Conservation (phyloP, 2,797 vertebrate genomes). For the Synaphobranchus kaupii region DNA sequence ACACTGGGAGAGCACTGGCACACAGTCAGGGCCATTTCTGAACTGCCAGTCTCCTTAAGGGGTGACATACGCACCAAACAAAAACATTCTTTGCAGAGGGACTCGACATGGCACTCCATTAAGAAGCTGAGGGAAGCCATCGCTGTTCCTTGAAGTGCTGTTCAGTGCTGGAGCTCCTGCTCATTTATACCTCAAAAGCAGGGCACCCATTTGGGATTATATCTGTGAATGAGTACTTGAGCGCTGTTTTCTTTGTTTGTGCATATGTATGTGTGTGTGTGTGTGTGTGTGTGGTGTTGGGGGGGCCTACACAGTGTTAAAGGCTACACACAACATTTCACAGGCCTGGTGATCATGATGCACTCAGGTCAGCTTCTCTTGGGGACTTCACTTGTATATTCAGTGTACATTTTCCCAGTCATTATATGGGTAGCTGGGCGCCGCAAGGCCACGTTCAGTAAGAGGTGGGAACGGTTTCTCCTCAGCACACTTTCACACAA, state of each 20-base stretch:
- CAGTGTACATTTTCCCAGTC: background rate
- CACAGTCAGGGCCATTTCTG: background rate
- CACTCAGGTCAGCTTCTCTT: background rate
- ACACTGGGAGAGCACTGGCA: background rate
- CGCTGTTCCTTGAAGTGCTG: background rate
- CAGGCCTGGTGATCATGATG: background rate
- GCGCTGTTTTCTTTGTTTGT: background rate
- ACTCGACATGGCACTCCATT: background rate
- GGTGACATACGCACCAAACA: background rate
- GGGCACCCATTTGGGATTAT: background rate
- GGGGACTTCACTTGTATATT: background rate
- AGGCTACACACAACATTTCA: background rate
- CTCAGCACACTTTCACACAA: background rate
- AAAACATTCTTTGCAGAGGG: background rate
- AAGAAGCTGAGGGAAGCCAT: background rate
- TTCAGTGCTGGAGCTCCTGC: background rate
- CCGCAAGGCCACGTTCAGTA: background rate
- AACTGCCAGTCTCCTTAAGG: conserved; percentile 12
- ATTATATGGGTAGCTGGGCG: background rate
- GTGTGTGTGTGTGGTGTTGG: background rate
- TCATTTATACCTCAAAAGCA: background rate
- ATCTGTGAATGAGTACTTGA: background rate
- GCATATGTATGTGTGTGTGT: background rate
- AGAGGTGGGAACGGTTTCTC: background rate
- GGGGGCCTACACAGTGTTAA: background rate